phyloP scores from a whole-genome alignment of 2,888 invertebrate genomes.

The Camptogramma bilineatum region DNA sequence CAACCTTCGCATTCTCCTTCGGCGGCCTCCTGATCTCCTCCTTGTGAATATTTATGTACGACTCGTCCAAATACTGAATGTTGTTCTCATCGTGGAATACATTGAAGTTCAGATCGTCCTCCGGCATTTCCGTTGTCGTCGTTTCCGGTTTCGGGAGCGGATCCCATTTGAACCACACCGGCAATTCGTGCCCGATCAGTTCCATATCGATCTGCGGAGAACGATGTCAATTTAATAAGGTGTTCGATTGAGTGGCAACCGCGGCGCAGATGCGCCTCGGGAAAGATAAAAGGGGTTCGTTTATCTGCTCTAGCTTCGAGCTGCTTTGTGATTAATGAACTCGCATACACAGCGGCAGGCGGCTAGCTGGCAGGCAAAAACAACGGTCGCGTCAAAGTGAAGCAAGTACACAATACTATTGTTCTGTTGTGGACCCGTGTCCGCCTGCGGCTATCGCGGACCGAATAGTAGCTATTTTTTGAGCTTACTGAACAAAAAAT shows the following conservation, averaged over 20 bases:
- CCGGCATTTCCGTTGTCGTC: conserved; percentile 73
- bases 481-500: conserved; percentile 28
- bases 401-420: conserved; percentile 61
- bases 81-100: conserved; percentile 78
- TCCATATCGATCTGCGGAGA: conserved; percentile 76
- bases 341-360: conserved; percentile 62
- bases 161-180: conserved; percentile 81
- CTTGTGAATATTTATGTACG: conserved; percentile 78
- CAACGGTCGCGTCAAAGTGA: conserved; percentile 71
- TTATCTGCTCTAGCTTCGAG: conserved; percentile 66
- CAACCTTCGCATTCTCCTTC: conserved; percentile 69
- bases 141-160: conserved; percentile 73
- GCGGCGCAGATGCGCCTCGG: conserved; percentile 42
- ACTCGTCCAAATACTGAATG: conserved; percentile 78
- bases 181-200: conserved; percentile 70
- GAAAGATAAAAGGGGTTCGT: conserved; percentile 64
- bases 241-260: conserved; percentile 36
- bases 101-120: conserved; percentile 74
- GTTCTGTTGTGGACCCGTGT: conserved; percentile 59
- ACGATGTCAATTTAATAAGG: conserved; percentile 39
- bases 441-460: conserved; percentile 48
- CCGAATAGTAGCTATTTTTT: conserved; percentile 37
- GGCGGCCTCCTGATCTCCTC: conserved; percentile 77
- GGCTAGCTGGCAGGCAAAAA: conserved; percentile 61
- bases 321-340: conserved; percentile 80